These are phyloP conservation scores for Liopterus haemorrhoidalis DNA, from an alignment of 2,888 invertebrate species.

Conservation along the genomic window DNA sequence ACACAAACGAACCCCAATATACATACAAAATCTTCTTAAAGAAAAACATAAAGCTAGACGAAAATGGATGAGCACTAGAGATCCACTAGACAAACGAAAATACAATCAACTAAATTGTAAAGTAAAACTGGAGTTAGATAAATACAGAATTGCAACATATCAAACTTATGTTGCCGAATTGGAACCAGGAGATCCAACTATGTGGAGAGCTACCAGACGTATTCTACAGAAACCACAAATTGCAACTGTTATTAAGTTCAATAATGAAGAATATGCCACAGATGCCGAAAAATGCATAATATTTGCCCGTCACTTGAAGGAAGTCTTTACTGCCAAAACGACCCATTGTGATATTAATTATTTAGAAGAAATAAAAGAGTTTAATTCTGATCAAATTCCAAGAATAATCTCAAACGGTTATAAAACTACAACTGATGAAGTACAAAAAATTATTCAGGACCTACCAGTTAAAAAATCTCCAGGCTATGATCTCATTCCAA, in stretches of 20 bases:
- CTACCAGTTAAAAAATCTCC: conserved; percentile 10
- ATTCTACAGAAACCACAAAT: conserved; percentile 1
- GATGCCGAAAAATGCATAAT: no score
- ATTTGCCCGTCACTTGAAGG: no score
- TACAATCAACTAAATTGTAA: conserved; percentile 3
- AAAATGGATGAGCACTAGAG: conserved; percentile 4
- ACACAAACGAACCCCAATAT: not conserved
- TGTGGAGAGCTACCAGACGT: no score
- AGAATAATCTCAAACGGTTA: not conserved
- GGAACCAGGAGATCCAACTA: no score
- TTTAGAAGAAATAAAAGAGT: not conserved
- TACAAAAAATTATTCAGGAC: conserved; percentile 4
- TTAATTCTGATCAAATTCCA: not conserved
- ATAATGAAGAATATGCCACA: not conserved
- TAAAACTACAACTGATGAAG: conserved; percentile 7
- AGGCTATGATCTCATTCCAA: conserved; percentile 1
- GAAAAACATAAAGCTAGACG: conserved; percentile 5
- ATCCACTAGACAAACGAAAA: not conserved
- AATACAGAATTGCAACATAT: conserved; percentile 1
- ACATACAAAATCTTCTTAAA: conserved; percentile 3
- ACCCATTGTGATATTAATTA: not conserved
- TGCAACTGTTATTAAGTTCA: not conserved
- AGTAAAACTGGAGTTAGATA: conserved; percentile 7
- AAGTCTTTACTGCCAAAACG: no score
- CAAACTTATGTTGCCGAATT: no score